A percentile compares a stretch with the other conserved stretches of the same genome.
Conservation (phyloP, 2,888 invertebrate genomes). For the Homarus gammarus region DNA sequence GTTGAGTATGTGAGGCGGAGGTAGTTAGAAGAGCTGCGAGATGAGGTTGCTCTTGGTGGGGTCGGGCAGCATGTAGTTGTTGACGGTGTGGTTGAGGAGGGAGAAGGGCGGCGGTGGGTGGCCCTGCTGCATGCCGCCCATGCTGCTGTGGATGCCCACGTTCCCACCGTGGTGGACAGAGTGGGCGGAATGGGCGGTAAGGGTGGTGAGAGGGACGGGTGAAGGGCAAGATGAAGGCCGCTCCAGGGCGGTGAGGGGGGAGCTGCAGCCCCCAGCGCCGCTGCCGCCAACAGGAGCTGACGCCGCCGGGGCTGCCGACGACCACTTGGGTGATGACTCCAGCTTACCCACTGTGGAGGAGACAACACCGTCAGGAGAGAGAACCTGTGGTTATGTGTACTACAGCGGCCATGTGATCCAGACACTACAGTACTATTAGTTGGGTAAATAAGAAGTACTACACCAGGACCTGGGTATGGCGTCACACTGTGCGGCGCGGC, state of each 20-base stretch:
- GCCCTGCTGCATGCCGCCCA: constrained; percentile 69
- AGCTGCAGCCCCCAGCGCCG: constrained; percentile 70
- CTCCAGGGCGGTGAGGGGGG: constrained; percentile 74
- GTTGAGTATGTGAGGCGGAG: background rate
- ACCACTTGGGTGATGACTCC: constrained; percentile 75
- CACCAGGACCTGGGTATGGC: too few species aligned
- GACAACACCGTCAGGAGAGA: background rate
- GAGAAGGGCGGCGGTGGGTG: constrained; percentile 74
- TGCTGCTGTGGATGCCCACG: constrained; percentile 61
- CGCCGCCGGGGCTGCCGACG: constrained; percentile 61
- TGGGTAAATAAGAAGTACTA: too few species aligned
- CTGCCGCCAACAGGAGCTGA: constrained; percentile 56
- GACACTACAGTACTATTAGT: too few species aligned
- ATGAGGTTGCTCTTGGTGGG: constrained; percentile 75
- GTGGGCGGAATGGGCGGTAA: constrained; percentile 69
- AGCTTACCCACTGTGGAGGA: constrained; percentile 66
- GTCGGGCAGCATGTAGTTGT: constrained; percentile 76
- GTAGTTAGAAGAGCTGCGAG: constrained; percentile 73
- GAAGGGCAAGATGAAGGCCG: constrained; percentile 72
- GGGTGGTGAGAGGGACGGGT: constrained; percentile 75
- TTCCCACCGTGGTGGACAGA: constrained; percentile 52
- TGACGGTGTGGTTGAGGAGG: constrained; percentile 75
- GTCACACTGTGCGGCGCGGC: too few species aligned
- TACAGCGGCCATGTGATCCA: too few species aligned
- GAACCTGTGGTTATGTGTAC: too few species aligned